phyloP scores from a whole-genome alignment of 2,888 invertebrate species.

The Lasius fuliginosus region DNA sequence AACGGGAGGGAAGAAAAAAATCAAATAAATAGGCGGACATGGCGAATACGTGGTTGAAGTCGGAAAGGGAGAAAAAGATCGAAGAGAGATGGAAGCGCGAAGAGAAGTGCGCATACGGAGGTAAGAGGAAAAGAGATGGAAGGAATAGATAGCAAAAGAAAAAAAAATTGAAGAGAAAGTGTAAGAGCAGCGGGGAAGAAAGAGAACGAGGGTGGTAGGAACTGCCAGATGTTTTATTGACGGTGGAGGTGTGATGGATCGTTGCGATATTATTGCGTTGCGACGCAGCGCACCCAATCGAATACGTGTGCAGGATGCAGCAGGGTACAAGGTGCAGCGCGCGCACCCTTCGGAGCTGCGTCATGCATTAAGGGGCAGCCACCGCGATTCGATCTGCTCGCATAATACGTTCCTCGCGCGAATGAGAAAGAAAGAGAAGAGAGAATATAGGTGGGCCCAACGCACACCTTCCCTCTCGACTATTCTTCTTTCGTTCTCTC shows the following conservation, averaged over 20 bases:
- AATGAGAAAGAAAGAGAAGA: constrained; percentile 45
- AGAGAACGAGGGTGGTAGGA: constrained; percentile 60
- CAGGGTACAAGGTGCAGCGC: constrained; percentile 67
- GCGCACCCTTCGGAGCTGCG: constrained; percentile 69
- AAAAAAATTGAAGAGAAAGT: constrained; percentile 26
- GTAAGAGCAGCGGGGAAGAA: constrained; percentile 31
- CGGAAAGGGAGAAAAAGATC: constrained; percentile 30
- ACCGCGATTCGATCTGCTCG: constrained; percentile 72
- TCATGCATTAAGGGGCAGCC: constrained; percentile 74
- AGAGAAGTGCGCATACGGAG: constrained; percentile 33
- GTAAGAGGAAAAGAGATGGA: constrained; percentile 21
- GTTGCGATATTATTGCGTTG: constrained; percentile 77
- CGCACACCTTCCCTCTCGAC: constrained; percentile 5
- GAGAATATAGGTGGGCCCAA: constrained; percentile 55
- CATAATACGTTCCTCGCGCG: constrained; percentile 66
- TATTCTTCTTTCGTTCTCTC: constrained; percentile 27
- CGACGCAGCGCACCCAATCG: constrained; percentile 76
- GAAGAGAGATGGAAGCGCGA: constrained; percentile 11
- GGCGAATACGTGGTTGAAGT: constrained; percentile 37
- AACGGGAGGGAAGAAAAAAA: constrained; percentile 39
- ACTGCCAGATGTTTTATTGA: constrained; percentile 80
- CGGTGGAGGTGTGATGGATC: constrained; percentile 78
- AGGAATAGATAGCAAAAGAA: constrained; percentile 24
- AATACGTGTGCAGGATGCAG: constrained; percentile 73
- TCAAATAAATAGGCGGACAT: constrained; percentile 43